These are phyloP conservation scores for Bombus turneri DNA, from an alignment of 1,140 invertebrate genomes.

Conservation along the genomic window DNA sequence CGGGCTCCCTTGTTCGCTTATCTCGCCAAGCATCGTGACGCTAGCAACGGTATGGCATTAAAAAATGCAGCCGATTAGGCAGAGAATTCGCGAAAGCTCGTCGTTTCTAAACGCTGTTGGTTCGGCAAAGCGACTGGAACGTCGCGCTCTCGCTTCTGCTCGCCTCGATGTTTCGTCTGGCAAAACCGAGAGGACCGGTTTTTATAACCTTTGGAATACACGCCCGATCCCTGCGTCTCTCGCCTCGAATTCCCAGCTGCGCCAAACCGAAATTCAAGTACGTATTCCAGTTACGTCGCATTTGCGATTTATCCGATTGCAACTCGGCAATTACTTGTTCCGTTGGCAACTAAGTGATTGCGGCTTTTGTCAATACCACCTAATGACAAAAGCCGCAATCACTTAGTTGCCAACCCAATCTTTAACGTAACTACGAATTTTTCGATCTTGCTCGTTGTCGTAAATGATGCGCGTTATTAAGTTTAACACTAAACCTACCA, in stretches of 20 bases:
- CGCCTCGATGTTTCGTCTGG: slow-evolving; percentile 43
- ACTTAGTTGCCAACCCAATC: too few relatives aligned
- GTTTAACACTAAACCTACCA: background rate
- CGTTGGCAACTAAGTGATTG: too few relatives aligned
- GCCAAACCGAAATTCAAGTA: slow-evolving; percentile 16
- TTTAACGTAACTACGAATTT: too few relatives aligned
- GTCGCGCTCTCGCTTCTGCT: slow-evolving; percentile 52
- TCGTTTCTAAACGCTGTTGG: slow-evolving; percentile 20
- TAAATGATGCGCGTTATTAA: background rate
- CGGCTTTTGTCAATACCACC: too few relatives aligned
- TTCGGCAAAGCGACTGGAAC: slow-evolving; percentile 52
- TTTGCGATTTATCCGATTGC: background rate
- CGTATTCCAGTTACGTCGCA: slow-evolving; percentile 10
- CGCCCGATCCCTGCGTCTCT: background rate
- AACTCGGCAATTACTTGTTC: background rate
- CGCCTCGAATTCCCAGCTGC: background rate
- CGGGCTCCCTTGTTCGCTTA: background rate
- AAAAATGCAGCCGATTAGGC: background rate
- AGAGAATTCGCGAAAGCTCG: background rate
- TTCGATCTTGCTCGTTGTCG: background rate
- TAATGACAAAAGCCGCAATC: too few relatives aligned
- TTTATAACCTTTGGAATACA: slow-evolving; percentile 51
- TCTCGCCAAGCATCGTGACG: background rate
- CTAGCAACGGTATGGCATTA: background rate
- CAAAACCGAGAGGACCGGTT: slow-evolving; percentile 48